Evolutionary conservation across 1,140 invertebrate species (phyloP), one percentile per base, ranked within the genome.

Genomic region (Drosophila bocqueti): DNA sequence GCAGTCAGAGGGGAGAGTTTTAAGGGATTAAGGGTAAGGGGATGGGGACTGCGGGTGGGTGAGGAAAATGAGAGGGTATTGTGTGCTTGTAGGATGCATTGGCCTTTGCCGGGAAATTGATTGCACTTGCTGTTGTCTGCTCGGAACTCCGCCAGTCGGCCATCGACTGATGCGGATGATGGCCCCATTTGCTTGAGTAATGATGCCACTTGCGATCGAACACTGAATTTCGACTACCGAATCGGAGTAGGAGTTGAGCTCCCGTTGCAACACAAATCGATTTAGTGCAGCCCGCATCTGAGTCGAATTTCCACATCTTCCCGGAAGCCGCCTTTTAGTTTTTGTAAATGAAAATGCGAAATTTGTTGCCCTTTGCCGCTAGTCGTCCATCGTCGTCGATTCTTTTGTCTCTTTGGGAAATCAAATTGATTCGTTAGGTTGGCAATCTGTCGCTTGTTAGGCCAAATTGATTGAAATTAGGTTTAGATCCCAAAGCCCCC

Each of bases 141-240:
- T 40, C 31, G 31, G 24, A 71, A 59, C 43, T 58, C 57, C 46
- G 69, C 45, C 68, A 43, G 45, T 36, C 50, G 57, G 47, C 58
- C 58, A 21, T 71, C 65, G 83, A 59, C 64, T 68, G 76, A 47
- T 79, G 77, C 36, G 59, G 82, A 72, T 89, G 84, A 89, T 87
- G 84, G 74, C 85, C 84, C 85, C 84, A 87, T 87, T 87, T 89
- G 84, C 73, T 76, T 89, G 73, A 89, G 84, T 87, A 87, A 87
- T 87, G 84, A 87, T 89, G 84, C 84, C 81, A 87, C 84, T 87
- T 83, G 79, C 76, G 29, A 47, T 43, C 46, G 68, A 66, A 42
- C 29, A 8, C 18, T 18, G 52, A 55, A 16, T 55, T 55, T 40
- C 34, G 34, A 55, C 52, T 38, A 40, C 54, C 36, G 36, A 38